A percentile compares a stretch with the other conserved stretches of the same genome.
Evolutionary conservation across 2,797 vertebrate genomes (phyloP).

Genomic region (Mormyrus proboscirostris): DNA sequence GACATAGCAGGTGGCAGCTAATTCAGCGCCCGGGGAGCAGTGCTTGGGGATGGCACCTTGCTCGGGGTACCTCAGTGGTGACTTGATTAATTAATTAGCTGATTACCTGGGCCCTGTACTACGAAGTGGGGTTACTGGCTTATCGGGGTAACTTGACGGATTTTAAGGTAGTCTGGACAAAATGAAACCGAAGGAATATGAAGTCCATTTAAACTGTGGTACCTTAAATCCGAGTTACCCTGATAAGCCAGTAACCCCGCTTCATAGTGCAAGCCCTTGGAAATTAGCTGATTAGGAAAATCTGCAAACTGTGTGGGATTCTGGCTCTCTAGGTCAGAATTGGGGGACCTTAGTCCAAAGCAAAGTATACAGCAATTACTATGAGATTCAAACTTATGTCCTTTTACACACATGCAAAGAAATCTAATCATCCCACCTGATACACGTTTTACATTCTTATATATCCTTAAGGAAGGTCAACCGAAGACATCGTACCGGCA

Average conservation of each 20-base stretch:
- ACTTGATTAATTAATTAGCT: background rate
- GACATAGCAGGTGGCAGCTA: no score
- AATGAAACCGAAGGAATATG: background rate
- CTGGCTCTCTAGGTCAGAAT: background rate
- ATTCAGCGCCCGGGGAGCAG: no score
- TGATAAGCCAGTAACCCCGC: background rate
- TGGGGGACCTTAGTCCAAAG: background rate
- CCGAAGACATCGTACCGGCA: conserved; percentile 22
- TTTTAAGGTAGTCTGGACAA: background rate
- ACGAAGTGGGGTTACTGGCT: background rate
- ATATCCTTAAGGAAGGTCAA: background rate
- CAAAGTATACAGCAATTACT: background rate
- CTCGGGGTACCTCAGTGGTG: no score
- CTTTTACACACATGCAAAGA: background rate
- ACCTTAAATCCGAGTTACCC: background rate
- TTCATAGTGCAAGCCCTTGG: background rate
- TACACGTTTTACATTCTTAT: background rate
- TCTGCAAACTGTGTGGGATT: background rate
- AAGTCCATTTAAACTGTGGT: background rate
- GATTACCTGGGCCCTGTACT: background rate
- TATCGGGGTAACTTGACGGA: background rate
- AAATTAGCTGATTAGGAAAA: background rate
- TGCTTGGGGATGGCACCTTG: no score
- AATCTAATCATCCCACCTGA: background rate
- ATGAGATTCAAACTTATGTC: background rate